Evolutionary conservation across 2,797 vertebrate genomes (phyloP).

Genomic region (Borostomias antarcticus): DNA sequence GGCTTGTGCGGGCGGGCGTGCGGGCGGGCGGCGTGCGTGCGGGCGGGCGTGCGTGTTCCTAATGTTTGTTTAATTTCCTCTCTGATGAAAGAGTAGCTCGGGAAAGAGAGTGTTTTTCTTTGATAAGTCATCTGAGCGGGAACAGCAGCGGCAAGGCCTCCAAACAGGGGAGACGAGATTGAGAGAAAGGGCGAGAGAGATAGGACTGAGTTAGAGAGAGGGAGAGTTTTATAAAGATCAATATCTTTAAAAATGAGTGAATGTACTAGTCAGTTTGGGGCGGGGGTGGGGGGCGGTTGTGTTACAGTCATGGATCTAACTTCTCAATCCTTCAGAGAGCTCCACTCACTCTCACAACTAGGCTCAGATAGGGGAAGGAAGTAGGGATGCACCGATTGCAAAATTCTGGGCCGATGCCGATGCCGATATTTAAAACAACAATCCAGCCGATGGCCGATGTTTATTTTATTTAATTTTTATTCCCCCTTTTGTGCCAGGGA

Average conservation of each 20-base stretch:
- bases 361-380: no score
- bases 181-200: not conserved
- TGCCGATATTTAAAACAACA: no score
- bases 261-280: not conserved
- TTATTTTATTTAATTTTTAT: no score
- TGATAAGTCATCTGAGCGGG: constrained; percentile 15
- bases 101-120: constrained; percentile 9
- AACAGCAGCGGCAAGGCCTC: not conserved
- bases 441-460: no score
- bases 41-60: constrained; percentile 6
- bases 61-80: constrained; percentile 9
- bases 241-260: constrained; percentile 9
- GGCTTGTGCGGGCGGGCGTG: not conserved
- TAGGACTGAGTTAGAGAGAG: not conserved
- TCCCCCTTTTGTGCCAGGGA: no score
- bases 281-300: no score
- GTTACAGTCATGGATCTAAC: not conserved
- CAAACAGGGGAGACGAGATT: constrained; percentile 65
- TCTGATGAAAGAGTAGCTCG: constrained; percentile 8
- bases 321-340: no score
- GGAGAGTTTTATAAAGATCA: constrained; percentile 3
- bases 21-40: not conserved
- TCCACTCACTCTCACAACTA: no score
- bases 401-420: no score
- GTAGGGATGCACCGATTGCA: no score